Base-by-base conservation (phyloP, 1,140 invertebrate genomes). In the Melipona quadrifasciata region DNA sequence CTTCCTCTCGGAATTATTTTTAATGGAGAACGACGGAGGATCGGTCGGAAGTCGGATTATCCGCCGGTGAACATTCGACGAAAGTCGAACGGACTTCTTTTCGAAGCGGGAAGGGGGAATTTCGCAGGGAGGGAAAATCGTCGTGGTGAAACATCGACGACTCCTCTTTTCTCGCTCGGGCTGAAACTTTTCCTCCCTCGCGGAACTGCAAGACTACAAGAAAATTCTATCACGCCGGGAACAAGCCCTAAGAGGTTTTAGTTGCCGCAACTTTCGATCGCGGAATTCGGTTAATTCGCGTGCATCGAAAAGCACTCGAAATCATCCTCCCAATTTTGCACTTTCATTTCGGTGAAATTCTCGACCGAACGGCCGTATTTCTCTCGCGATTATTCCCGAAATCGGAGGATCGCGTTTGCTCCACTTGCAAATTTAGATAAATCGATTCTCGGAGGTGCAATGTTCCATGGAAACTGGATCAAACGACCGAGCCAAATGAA, bases 1-100 rank as follows among this genome's bases (percentile, higher is more conserved):
- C 39, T 47, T 47, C 47, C 24, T 31, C n/a, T 10, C 14, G 81
- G 64, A 82, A 82, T 82, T 82, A 76, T 82, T 82, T 82, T 82
- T 77, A 82, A 82, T 68, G 73, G 51, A 72, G 34, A 58, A 34
- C 57, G 34, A 53, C 31, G 24, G 27, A 2, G 53, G 70, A 74
- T 81, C 53, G 64, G n/a, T 47, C 27, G 27, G 55, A 19, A 16
- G 57, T 77, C 73, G n/a, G 51, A 82, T 82, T 77, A 67, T 82
- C 51, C n/a, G 27, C 21, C 24, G 71, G 21, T 70, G 34, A 61
- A 61, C 68, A 14, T 74, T 57, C n/a, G 65, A 67, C 34, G 12
- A 34, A 24, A 21, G 19, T 70, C 67, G 31, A 24, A 24, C 11
- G 39, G 67, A 53, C 51, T 19, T 58, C 67, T 31, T 31, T 1